Evolutionary conservation across 64 coral and sea anemone genomes (phyloP), one percentile per base, ranked within the genome.

Genomic region (Montipora foliosa): DNA sequence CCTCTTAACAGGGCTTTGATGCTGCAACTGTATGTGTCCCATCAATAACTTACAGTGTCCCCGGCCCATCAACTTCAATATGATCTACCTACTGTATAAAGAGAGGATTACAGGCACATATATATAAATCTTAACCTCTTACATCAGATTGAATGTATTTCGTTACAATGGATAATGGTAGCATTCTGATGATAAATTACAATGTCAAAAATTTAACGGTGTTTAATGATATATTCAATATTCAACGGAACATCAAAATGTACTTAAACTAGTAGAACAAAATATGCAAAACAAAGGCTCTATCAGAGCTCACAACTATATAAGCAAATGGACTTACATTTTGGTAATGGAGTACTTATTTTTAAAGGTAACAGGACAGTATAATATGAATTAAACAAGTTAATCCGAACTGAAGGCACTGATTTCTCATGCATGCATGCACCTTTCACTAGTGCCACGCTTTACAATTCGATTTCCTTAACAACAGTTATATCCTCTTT

Each of bases 221-320:
- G 74, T 76, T 76, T 69, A 69, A 76, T 76, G 74, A 76, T 76
- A 76, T 76, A 47, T 76, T 76, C 74, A 76, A 76, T 76, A 76
- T 76, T 76, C 74, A 76, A 76, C 74, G 24, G 25, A 76, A 76
- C 24, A 47, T 76, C 74, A 76, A 76, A 69, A 76, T 76, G 74
- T 76, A 76, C 74, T 76, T 76, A 46, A 47, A 76, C 74, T 76
- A 76, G 22, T 76, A 76, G 22, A 76, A 46, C 74, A 76, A 76
- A 76, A 76, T 44, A 76, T 76, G 24, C 74, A 76, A 76, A 76
- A 76, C 74, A 76, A 76, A 76, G 29, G 74, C 74, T 76, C 74
- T 76, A 76, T 45, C 25, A 76, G 74, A 76, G 74, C 74, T 47
- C 74, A 76, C 25, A 76, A 76, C 24, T 76, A 76, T 76, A 76